Conservation (phyloP, 2,113 vertebrate species). For the Phyllostomus discolor region DNA sequence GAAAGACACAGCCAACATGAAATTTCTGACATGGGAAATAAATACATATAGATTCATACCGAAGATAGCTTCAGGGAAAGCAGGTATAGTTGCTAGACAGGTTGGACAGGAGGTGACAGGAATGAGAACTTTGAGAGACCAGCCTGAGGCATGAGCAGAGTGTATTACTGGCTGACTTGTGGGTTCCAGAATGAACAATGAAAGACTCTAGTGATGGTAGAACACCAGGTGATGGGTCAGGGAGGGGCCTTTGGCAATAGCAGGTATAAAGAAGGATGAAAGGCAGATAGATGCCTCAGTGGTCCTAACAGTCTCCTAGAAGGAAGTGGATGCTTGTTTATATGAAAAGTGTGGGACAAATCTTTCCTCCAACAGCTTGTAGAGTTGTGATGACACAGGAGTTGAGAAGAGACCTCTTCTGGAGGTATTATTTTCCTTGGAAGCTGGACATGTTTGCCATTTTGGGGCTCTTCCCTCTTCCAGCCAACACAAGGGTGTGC, state of each 20-base stretch:
- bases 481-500: no score
- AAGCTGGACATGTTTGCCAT: neutral
- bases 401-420: neutral
- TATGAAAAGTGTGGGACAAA: no score
- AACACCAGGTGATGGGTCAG: fast-evolving
- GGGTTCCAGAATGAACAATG: neutral
- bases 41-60: neutral
- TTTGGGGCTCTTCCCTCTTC: neutral
- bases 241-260: neutral
- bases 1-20: neutral
- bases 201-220: neutral
- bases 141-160: neutral
- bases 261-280: neutral
- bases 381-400: neutral
- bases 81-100: neutral
- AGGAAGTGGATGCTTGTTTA: neutral
- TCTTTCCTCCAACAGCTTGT: neutral
- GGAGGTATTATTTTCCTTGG: neutral
- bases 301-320: neutral
- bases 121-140: neutral
- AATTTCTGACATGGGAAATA: neutral
- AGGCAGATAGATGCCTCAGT: neutral
- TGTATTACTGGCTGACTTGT: fast-evolving
- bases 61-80: neutral
- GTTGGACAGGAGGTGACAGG: neutral